phyloP scores from a whole-genome alignment of 23 tunicate genomes.

The Halocynthia roretzi region DNA sequence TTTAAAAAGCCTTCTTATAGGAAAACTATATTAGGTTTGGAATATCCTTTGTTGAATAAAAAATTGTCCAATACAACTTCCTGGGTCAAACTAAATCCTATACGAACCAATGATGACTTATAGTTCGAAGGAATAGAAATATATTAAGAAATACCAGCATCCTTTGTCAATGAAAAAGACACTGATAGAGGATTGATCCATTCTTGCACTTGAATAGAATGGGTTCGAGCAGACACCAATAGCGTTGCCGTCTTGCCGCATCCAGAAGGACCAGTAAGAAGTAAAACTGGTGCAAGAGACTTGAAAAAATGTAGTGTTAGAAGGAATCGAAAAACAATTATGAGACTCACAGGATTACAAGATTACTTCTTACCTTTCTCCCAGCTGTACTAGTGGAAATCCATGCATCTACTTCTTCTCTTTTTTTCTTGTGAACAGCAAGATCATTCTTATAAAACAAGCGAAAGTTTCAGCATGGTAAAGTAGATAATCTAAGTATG shows the following conservation, averaged over 20 bases:
- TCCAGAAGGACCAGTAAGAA: slow-evolving; percentile 76
- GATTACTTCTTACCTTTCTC: slow-evolving; percentile 14
- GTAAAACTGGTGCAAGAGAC: slow-evolving; percentile 50
- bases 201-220: slow-evolving; percentile 46
- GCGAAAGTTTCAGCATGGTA: background rate
- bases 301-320: slow-evolving; percentile 1
- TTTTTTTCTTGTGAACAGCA: slow-evolving; percentile 90
- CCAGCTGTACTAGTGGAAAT: slow-evolving; percentile 18
- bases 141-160: slow-evolving; percentile 37
- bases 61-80: too few species aligned
- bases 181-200: slow-evolving; percentile 74
- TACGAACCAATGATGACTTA: too few species aligned
- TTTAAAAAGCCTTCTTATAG: too few species aligned
- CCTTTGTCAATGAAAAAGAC: slow-evolving; percentile 36
- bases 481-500: too few species aligned
- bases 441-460: slow-evolving; percentile 55
- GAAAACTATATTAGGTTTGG: background rate
- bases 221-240: slow-evolving; percentile 41
- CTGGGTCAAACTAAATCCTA: too few species aligned
- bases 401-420: slow-evolving; percentile 73
- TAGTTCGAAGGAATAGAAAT: too few species aligned
- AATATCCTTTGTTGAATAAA: too few species aligned
- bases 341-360: background rate
- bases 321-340: background rate
- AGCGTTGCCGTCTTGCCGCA: slow-evolving; percentile 82